Evolutionary conservation across 2,888 invertebrate genomes (phyloP).

Genomic region (Hyppa rectilinea): DNA sequence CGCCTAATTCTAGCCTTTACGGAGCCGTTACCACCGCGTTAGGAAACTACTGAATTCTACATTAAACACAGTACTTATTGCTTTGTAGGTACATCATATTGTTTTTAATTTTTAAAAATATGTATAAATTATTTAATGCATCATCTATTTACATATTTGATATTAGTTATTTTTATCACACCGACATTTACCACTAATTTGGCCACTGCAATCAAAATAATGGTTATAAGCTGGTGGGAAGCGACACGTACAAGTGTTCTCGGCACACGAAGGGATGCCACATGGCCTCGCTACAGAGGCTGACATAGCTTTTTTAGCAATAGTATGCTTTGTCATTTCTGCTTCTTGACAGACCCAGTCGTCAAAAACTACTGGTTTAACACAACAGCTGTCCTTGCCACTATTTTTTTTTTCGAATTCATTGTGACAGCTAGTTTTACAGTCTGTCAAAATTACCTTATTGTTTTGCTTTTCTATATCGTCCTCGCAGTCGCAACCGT

Average conservation of each 20-base stretch:
- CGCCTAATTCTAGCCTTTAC: not conserved
- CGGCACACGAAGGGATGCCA: not conserved
- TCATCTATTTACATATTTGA: conserved; percentile 12
- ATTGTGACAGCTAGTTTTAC: not conserved
- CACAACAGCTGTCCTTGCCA: not conserved
- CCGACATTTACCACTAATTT: conserved; percentile 7
- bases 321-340: not conserved
- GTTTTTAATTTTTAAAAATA: conserved; percentile 4
- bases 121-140: not conserved
- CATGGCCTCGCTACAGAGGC: not conserved
- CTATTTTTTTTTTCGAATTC: not conserved
- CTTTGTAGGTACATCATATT: not conserved
- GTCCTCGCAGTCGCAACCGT: not conserved
- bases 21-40: not conserved
- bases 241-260: conserved; percentile 19
- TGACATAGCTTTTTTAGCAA: not conserved
- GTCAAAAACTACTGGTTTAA: not conserved
- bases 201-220: conserved; percentile 23
- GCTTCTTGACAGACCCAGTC: not conserved
- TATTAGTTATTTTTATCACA: conserved; percentile 20
- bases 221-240: conserved; percentile 4
- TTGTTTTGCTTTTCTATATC: not conserved
- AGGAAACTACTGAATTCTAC: not conserved
- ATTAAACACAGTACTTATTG: conserved; percentile 2
- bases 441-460: not conserved